These are phyloP conservation scores for Phoxinus phoxinus DNA, from an alignment of 2,113 vertebrate genomes.

Conservation along the genomic window DNA sequence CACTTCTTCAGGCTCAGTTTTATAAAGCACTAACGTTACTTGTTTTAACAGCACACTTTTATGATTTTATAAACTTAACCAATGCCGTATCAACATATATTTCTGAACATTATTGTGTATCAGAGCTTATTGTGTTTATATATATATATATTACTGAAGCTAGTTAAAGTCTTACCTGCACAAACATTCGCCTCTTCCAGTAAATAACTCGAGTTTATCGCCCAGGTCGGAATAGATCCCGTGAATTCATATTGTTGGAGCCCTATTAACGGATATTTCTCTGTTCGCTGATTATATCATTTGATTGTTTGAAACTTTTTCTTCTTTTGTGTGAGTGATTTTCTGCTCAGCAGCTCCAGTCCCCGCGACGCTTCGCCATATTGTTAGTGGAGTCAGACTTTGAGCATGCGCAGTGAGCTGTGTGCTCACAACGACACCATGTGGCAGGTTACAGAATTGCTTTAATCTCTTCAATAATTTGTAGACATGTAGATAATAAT, in stretches of 20 bases:
- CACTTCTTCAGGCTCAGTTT: background rate
- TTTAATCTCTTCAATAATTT: background rate
- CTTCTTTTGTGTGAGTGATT: constrained; percentile 58
- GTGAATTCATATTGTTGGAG: background rate
- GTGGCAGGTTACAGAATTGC: background rate
- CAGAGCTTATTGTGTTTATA: background rate
- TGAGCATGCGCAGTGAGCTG: constrained; percentile 55
- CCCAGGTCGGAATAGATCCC: background rate
- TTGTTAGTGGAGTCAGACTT: constrained; percentile 45
- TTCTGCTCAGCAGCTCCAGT: constrained; percentile 39
- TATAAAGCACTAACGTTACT: background rate
- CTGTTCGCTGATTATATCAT: background rate
- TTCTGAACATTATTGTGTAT: background rate
- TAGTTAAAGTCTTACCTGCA: constrained; percentile 59
- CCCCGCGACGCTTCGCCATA: constrained; percentile 57
- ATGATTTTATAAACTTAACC: background rate
- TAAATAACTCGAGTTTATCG: constrained; percentile 31
- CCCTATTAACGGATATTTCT: background rate
- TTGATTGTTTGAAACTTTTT: constrained; percentile 57
- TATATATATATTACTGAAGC: background rate
- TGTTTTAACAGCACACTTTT: background rate
- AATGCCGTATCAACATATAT: background rate
- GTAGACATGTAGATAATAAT: background rate
- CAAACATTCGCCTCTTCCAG: constrained; percentile 58
- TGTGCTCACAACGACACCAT: background rate